These are phyloP conservation scores for Bergia sp. DNA, from an alignment of 92 coral and sea anemone species.

Conservation along the genomic window DNA sequence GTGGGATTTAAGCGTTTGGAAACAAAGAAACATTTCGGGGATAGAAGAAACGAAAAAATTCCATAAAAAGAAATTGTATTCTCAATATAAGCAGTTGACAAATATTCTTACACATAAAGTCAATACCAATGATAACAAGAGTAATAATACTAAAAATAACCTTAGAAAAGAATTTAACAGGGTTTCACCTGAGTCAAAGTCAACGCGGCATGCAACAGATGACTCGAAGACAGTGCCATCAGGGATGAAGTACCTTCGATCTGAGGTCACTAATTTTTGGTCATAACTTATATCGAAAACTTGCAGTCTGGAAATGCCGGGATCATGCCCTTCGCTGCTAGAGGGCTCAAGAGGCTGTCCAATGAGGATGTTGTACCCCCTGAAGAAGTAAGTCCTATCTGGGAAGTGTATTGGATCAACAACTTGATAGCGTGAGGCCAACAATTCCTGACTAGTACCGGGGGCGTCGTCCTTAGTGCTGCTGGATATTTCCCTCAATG, in stretches of 20 bases:
- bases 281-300: background rate
- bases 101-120: too few relatives aligned
- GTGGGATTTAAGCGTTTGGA: too few relatives aligned
- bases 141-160: too few relatives aligned
- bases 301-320: background rate
- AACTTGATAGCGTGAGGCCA: background rate
- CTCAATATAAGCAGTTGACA: too few relatives aligned
- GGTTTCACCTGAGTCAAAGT: slow-evolving; percentile 1
- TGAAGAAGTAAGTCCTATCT: background rate
- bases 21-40: too few relatives aligned
- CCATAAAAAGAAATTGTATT: too few relatives aligned
- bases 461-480: background rate
- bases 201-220: background rate
- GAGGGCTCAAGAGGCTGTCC: background rate
- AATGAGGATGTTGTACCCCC: slow-evolving; percentile 4
- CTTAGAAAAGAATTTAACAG: too few relatives aligned
- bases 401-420: background rate
- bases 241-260: slow-evolving; percentile 7
- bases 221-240: slow-evolving; percentile 10
- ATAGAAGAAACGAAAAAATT: too few relatives aligned
- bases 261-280: background rate
- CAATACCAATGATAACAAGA: too few relatives aligned
- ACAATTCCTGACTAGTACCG: background rate
- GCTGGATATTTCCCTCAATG: background rate
- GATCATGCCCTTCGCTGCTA: background rate